These are phyloP conservation scores for Daboia siamensis DNA, from an alignment of 2,113 vertebrate genomes.

Conservation along the genomic window DNA sequence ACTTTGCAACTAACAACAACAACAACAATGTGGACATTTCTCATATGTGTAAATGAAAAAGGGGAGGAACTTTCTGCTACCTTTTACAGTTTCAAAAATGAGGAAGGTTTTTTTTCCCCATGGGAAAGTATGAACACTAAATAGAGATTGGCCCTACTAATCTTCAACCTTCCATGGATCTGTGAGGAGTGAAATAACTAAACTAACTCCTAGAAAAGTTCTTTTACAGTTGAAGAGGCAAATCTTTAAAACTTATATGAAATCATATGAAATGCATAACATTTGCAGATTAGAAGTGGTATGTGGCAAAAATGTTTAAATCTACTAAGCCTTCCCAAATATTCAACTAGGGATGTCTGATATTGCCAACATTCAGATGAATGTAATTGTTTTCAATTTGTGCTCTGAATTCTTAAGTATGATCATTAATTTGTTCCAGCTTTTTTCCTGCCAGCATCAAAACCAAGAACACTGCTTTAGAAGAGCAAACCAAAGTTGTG, in stretches of 20 bases:
- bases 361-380: neutral
- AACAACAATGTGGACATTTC: neutral
- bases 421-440: neutral
- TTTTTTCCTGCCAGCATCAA: neutral
- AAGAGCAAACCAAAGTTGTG: constrained; percentile 11
- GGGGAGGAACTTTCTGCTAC: neutral
- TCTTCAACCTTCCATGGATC: neutral
- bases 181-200: neutral
- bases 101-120: neutral
- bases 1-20: too few relatives aligned
- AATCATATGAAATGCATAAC: neutral
- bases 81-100: neutral
- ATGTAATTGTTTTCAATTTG: neutral
- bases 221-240: neutral
- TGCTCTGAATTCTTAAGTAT: neutral
- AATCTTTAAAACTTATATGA: neutral
- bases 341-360: neutral
- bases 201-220: neutral
- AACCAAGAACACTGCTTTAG: neutral
- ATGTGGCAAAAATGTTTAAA: neutral
- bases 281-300: neutral
- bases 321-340: neutral
- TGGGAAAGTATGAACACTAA: neutral
- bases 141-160: neutral
- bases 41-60: neutral